Evolutionary conservation across 1,140 invertebrate species (phyloP).

Genomic region (Drosophila ambigua): DNA sequence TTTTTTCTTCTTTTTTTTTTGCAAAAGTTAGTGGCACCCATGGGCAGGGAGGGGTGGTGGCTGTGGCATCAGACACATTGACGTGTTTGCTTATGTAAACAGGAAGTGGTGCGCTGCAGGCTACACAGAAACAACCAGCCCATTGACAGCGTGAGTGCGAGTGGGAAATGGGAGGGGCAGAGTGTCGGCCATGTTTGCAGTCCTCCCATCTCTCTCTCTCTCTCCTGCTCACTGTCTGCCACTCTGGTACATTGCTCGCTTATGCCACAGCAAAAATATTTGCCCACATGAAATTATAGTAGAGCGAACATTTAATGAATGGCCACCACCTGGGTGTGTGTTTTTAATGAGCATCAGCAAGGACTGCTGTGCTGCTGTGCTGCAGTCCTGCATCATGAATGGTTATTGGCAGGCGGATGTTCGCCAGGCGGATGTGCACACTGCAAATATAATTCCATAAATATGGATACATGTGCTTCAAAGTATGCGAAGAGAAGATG

Average conservation of each 20-base stretch:
- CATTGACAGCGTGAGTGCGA: not conserved
- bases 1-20: conserved; percentile 8
- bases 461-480: too few relatives aligned
- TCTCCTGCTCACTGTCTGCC: conserved; percentile 24
- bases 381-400: conserved; percentile 11
- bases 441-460: too few relatives aligned
- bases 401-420: conserved; percentile 31
- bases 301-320: conserved; percentile 73
- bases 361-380: not conserved
- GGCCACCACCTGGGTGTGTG: conserved; percentile 29
- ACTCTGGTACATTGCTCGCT: conserved; percentile 21
- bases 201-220: not conserved
- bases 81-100: conserved; percentile 77
- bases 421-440: conserved; percentile 7
- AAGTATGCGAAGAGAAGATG: too few relatives aligned
- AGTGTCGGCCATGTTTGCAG: conserved; percentile 28
- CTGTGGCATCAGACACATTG: conserved; percentile 58
- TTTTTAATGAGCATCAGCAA: conserved; percentile 32
- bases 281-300: conserved; percentile 68
- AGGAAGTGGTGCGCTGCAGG: conserved; percentile 75
- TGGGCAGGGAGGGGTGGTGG: not conserved
- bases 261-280: conserved; percentile 67
- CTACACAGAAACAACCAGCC: conserved; percentile 48
- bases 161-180: conserved; percentile 40
- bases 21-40: not conserved